Percentiles rank a stretch among this genome's conserved stretches.
Conservation (phyloP, 2,888 invertebrate species). For the Tinea semifulvella region DNA sequence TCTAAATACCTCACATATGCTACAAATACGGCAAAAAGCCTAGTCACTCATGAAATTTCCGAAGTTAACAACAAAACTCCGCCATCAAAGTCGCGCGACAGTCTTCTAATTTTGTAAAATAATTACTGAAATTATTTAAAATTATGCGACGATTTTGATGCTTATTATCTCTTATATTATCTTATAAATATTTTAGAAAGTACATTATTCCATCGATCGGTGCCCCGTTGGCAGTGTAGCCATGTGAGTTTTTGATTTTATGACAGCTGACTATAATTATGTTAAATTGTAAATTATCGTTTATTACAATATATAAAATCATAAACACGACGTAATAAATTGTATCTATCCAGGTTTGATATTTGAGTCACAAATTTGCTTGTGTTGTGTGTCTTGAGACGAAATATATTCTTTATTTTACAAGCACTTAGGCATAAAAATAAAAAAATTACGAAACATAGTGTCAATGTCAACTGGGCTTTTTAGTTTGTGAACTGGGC, state of each 20-base stretch:
- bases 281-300: constrained; percentile 6
- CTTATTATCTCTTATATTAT: neutral
- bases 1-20: constrained; percentile 45
- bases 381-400: no score
- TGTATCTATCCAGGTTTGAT: no score
- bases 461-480: no score
- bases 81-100: constrained; percentile 15
- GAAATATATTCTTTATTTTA: no score
- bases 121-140: neutral
- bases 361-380: no score
- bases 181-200: constrained; percentile 6
- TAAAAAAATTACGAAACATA: no score
- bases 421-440: no score
- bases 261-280: neutral
- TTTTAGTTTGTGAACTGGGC: no score
- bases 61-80: constrained; percentile 23
- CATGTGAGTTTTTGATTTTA: constrained; percentile 22
- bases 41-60: constrained; percentile 43
- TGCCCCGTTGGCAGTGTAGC: constrained; percentile 65
- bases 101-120: constrained; percentile 26
- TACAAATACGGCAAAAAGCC: constrained; percentile 37
- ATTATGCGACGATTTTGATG: neutral
- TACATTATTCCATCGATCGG: constrained; percentile 58
- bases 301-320: no score
- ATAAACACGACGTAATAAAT: no score